Evolutionary conservation across 2,888 invertebrate genomes (phyloP).

Genomic region (Stenchaetothrips biformis): DNA sequence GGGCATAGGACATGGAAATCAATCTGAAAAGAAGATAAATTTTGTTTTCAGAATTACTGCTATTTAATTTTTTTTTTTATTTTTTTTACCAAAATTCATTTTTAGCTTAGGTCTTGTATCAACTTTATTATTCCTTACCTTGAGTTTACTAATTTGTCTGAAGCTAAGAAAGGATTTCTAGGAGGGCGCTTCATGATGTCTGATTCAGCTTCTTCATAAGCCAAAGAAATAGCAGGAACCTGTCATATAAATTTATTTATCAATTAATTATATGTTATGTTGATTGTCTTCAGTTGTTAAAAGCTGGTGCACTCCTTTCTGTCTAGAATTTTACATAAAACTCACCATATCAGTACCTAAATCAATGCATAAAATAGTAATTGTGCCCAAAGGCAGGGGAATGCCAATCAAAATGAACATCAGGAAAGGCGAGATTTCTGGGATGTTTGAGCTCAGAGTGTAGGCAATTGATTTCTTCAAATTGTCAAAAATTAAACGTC

Average conservation of each 20-base stretch:
- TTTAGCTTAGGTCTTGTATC: background rate
- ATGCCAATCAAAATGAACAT: conserved; percentile 67
- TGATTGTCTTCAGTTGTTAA: no score
- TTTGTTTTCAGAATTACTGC: background rate
- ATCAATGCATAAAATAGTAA: conserved; percentile 64
- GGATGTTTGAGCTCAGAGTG: conserved; percentile 75
- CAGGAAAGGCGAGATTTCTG: conserved; percentile 76
- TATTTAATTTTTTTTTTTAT: no score
- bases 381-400: conserved; percentile 65
- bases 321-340: background rate
- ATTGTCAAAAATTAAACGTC: conserved; percentile 79
- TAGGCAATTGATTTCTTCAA: conserved; percentile 81
- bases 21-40: conserved; percentile 45
- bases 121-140: conserved; percentile 41
- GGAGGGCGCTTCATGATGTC: conserved; percentile 65
- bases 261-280: no score
- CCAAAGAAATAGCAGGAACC: conserved; percentile 68
- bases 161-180: conserved; percentile 45
- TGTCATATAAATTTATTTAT: no score
- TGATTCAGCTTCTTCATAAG: conserved; percentile 69
- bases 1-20: conserved; percentile 77
- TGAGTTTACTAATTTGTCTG: conserved; percentile 52
- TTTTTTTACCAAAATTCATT: background rate
- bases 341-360: conserved; percentile 66
- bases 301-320: no score